A percentile compares a stretch with the other conserved stretches of the same genome.
Evolutionary conservation across 35 echinoderm and acorn worm species (phyloP).

Genomic region (Ophiothrix spiculata): DNA sequence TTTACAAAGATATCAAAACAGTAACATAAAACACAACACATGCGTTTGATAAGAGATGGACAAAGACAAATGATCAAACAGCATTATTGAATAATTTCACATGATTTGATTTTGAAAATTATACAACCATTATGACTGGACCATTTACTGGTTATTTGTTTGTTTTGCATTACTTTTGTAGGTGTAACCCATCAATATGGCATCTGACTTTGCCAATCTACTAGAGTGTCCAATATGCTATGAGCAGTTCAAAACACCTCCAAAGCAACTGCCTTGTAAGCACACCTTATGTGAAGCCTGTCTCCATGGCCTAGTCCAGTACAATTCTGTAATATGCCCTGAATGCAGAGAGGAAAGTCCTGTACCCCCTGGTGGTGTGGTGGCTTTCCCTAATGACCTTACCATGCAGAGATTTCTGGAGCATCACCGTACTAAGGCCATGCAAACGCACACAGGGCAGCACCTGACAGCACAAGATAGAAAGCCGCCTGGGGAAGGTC

Average conservation of each 20-base stretch:
- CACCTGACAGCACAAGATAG: not conserved
- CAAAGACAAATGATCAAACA: too few relatives aligned
- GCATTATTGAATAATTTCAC: too few relatives aligned
- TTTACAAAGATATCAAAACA: too few relatives aligned
- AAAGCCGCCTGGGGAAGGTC: not conserved
- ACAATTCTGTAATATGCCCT: slow-evolving; percentile 2
- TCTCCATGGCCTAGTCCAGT: not conserved
- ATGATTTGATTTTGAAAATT: too few relatives aligned
- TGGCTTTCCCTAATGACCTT: not conserved
- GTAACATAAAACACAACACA: too few relatives aligned
- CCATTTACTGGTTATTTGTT: too few relatives aligned
- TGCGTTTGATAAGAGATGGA: too few relatives aligned
- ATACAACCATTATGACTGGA: too few relatives aligned
- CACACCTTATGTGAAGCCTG: slow-evolving; percentile 13
- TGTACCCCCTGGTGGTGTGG: slow-evolving; percentile 3
- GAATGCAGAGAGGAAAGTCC: not conserved
- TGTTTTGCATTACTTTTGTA: too few relatives aligned
- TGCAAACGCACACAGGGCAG: not conserved
- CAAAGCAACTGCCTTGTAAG: slow-evolving; percentile 14
- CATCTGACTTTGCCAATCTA: slow-evolving; percentile 9
- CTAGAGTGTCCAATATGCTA: not conserved
- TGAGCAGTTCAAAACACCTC: not conserved
- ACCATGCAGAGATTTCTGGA: not conserved
- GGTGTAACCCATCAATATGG: too few relatives aligned
- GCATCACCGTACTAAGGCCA: not conserved